phyloP scores from a whole-genome alignment of 2,797 vertebrate genomes.

The Sebastiscus tertius region DNA sequence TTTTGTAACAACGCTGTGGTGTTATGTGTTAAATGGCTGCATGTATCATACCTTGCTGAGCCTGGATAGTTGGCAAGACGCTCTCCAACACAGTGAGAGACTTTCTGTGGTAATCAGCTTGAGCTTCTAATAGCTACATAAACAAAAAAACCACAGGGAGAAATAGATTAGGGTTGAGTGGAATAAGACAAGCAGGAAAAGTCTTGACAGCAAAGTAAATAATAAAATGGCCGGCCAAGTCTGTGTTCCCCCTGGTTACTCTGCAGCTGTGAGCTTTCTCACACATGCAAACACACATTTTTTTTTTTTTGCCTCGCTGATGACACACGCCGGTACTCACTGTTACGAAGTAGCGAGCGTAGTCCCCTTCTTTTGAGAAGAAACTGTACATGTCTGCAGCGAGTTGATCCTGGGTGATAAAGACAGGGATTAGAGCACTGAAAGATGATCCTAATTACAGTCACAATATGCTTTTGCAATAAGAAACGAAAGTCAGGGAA shows the following conservation, averaged over 20 bases:
- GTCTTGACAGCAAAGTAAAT: constrained; percentile 70
- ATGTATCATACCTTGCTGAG: constrained; percentile 93
- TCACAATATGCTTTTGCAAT: background rate
- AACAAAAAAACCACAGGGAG: constrained; percentile 76
- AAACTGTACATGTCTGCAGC: constrained; percentile 99
- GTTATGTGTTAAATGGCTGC: constrained; percentile 22
- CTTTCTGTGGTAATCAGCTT: constrained; percentile 99
- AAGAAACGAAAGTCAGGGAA: background rate
- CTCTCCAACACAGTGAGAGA: constrained; percentile 97
- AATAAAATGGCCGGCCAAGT: constrained; percentile 52
- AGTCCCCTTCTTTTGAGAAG: constrained; percentile 96
- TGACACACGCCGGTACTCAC: constrained; percentile 79
- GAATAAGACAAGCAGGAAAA: constrained; percentile 22
- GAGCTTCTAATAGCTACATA: constrained; percentile 97
- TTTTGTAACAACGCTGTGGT: background rate
- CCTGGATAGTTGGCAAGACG: constrained; percentile 94
- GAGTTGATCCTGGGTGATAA: constrained; percentile 90
- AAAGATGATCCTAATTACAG: background rate
- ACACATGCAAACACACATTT: constrained; percentile 20
- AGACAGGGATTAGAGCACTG: background rate
- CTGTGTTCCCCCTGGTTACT: constrained; percentile 46
- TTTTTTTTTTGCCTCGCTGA: constrained; percentile 3
- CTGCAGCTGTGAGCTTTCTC: constrained; percentile 64
- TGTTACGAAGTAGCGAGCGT: constrained; percentile 91
- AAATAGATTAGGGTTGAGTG: background rate